phyloP scores from a whole-genome alignment of 2,797 vertebrate genomes.

The Bryconaethiops microstoma region DNA sequence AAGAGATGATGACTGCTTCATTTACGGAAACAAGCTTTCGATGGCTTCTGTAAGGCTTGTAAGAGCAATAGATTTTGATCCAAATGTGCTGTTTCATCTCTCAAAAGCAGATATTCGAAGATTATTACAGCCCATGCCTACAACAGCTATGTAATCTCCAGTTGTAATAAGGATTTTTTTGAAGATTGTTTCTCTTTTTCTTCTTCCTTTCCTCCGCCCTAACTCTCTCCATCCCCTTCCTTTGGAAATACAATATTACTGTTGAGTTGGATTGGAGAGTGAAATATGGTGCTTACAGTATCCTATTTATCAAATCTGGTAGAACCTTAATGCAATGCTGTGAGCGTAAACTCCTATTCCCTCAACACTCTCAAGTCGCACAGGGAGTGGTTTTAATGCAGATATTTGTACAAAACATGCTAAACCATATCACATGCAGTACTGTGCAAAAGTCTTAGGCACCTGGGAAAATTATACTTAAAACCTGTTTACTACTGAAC shows the following conservation, averaged over 20 bases:
- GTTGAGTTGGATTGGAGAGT: background rate
- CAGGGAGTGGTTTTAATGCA: background rate
- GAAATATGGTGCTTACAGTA: conserved; percentile 36
- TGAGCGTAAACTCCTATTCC: conserved; percentile 9
- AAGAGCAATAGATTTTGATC: conserved; percentile 53
- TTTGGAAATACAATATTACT: conserved; percentile 39
- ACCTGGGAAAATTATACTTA: no score
- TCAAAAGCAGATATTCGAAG: conserved; percentile 47
- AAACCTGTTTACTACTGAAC: no score
- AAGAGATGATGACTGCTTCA: conserved; percentile 42
- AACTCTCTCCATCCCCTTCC: conserved; percentile 16
- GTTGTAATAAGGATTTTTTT: conserved; percentile 41
- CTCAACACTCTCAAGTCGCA: background rate
- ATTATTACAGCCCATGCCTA: conserved; percentile 50
- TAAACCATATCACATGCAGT: no score
- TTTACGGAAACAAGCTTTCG: conserved; percentile 48
- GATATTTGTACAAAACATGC: background rate
- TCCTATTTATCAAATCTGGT: conserved; percentile 50
- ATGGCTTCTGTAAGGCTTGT: conserved; percentile 43
- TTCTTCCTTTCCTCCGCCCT: background rate
- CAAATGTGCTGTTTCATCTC: conserved; percentile 44
- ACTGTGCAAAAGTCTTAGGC: no score
- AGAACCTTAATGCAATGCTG: conserved; percentile 32
- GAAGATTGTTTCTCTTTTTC: background rate
- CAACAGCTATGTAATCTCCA: conserved; percentile 39